Evolutionary conservation across 2,113 vertebrate genomes (phyloP), one percentile per base, ranked within the genome.

Genomic region (Ageneiosus marmoratus): DNA sequence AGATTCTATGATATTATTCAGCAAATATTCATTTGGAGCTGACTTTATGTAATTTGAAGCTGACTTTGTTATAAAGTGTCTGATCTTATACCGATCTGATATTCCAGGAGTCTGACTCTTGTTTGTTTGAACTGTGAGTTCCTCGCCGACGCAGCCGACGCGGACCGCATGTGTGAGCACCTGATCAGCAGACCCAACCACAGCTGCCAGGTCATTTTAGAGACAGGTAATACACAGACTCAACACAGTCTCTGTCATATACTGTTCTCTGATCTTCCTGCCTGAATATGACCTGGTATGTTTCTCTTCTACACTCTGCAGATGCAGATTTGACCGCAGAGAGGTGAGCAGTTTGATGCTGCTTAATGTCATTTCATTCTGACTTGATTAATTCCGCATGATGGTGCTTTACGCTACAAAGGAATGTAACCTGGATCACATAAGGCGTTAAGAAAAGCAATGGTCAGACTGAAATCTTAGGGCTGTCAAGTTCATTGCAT

Each of bases 121-220:
- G 94, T 97, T 84, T 99, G 98, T 93, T 95, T 97, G 85, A 95
- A 95, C 92, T 99, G 98, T 91, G 95, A 97, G 88, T 96, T 97
- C 89, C 90, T 96, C 63, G 88, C 93, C 74, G 95, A 95, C 58
- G 94, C 92, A 82, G 95, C 94, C 87, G 94, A 92, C 20, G 92
- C 96, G 73, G 96, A 99, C 91, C 92, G 93, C 46, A 99, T 99
- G 98, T 95, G 95, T 82, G 93, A 93, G 69, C 98, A 99, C 91
- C 92, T 99, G 88, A 94, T 91, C 84, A 95, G 95, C 85, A 93
- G 90, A 80, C 92, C 94, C 34, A 90, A 91, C 91, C 98, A 99
- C 46, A 87, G 89, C 53, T 99, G 98, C 89, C 96, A 95, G 94
- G 92, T 98, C 87, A 91, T 98, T 86, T 80, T 94, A 86, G 95